These are phyloP conservation scores for Drosophila tropicalis DNA, from an alignment of 1,140 invertebrate species.

Conservation along the genomic window DNA sequence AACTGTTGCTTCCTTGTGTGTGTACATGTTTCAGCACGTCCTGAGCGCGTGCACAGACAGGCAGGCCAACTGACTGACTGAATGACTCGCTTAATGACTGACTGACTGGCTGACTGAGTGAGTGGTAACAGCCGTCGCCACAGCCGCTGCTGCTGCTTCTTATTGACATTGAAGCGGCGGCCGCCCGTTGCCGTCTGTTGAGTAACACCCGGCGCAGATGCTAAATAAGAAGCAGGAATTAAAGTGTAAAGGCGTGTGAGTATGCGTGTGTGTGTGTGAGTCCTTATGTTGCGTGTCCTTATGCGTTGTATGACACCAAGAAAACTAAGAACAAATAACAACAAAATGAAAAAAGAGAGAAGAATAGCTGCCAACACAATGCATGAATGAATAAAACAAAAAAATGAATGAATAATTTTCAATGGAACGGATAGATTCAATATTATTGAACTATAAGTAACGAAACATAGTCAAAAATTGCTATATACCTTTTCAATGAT, in stretches of 20 bases:
- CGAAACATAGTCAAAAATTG: background rate
- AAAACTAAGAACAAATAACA: conserved; percentile 11
- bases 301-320: conserved; percentile 13
- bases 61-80: conserved; percentile 20
- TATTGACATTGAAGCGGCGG: conserved; percentile 59
- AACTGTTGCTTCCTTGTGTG: conserved; percentile 43
- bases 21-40: conserved; percentile 54
- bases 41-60: conserved; percentile 64
- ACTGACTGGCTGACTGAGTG: conserved; percentile 32
- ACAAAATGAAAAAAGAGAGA: background rate
- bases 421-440: background rate
- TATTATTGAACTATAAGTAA: background rate
- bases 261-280: background rate
- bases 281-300: conserved; percentile 3
- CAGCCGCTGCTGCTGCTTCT: conserved; percentile 30
- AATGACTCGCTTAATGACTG: conserved; percentile 14
- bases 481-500: background rate
- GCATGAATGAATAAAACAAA: background rate
- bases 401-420: background rate
- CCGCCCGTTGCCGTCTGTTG: conserved; percentile 35
- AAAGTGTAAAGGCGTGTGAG: conserved; percentile 65
- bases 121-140: conserved; percentile 50
- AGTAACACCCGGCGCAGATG: conserved; percentile 78
- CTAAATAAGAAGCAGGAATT: conserved; percentile 78
- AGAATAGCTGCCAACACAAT: background rate